A percentile compares a stretch with the other conserved stretches of the same genome.
These are phyloP conservation scores for Acanthosepion lycidas DNA, from an alignment of 2,888 invertebrate genomes.

Conservation along the genomic window DNA sequence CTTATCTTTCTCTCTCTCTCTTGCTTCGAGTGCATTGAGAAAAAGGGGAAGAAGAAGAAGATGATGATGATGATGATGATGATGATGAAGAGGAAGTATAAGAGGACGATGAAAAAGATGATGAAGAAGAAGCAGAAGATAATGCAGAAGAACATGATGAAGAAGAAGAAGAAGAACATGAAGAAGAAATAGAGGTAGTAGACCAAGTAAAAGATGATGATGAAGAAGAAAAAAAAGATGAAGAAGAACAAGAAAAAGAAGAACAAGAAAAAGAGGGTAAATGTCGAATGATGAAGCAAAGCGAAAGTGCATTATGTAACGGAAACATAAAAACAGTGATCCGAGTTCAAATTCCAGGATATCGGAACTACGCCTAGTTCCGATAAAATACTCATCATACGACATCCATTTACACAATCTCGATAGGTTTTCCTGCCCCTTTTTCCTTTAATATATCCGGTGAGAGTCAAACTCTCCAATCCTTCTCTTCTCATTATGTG, in stretches of 20 bases:
- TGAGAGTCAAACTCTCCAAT: too few species aligned
- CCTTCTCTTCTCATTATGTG: too few species aligned
- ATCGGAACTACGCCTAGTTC: too few species aligned
- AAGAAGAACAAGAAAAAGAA: fast-evolving
- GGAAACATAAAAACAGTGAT: too few species aligned
- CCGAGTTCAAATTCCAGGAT: too few species aligned
- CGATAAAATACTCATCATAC: too few species aligned
- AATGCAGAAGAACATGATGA: background rate
- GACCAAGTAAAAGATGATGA: background rate
- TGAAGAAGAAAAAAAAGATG: background rate
- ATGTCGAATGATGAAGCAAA: background rate
- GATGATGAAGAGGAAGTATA: background rate
- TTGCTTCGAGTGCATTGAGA: background rate
- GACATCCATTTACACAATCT: too few species aligned
- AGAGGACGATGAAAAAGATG: background rate
- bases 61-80: too few species aligned
- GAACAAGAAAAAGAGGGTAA: too few species aligned
- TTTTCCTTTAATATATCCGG: too few species aligned
- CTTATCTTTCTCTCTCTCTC: background rate
- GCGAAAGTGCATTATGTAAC: background rate
- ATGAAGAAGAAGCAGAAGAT: background rate
- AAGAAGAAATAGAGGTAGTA: background rate
- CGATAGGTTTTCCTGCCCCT: too few species aligned
- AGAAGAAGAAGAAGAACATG: background rate
- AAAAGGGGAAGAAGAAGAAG: too few species aligned